These are phyloP conservation scores for Herpailurus yagouaroundi DNA, from an alignment of 2,113 vertebrate species.

Conservation along the genomic window DNA sequence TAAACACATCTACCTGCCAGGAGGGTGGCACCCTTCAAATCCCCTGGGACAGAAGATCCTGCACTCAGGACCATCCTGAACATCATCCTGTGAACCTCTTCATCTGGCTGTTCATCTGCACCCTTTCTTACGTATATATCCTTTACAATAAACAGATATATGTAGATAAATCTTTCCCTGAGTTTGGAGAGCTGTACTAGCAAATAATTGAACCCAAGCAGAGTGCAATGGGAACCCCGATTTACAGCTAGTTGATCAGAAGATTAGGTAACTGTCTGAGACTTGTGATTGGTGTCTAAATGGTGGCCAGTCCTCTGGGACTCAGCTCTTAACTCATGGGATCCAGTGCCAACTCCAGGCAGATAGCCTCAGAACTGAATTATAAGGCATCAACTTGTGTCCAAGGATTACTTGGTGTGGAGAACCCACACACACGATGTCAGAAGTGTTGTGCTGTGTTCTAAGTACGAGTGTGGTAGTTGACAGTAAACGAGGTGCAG, in stretches of 20 bases:
- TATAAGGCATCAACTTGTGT: background rate
- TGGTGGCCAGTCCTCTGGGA: background rate
- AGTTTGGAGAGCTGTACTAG: background rate
- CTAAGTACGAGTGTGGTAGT: background rate
- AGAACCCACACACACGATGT: background rate
- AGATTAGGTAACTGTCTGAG: background rate
- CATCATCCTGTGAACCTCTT: background rate
- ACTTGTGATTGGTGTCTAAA: background rate
- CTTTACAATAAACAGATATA: background rate
- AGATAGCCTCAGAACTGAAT: background rate
- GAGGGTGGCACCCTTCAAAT: background rate
- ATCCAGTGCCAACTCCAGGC: background rate
- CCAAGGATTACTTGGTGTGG: background rate
- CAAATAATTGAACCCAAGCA: background rate
- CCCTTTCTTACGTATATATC: background rate
- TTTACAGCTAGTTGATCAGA: background rate
- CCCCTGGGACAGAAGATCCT: background rate
- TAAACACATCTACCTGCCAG: background rate
- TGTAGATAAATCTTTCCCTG: background rate
- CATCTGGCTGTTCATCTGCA: background rate
- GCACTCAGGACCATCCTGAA: background rate
- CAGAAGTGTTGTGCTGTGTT: background rate
- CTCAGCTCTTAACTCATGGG: background rate
- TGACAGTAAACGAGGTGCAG: background rate
- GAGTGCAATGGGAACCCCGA: background rate